Base-by-base conservation (phyloP, 2,113 vertebrate species). In the Trematomus loennbergii region DNA sequence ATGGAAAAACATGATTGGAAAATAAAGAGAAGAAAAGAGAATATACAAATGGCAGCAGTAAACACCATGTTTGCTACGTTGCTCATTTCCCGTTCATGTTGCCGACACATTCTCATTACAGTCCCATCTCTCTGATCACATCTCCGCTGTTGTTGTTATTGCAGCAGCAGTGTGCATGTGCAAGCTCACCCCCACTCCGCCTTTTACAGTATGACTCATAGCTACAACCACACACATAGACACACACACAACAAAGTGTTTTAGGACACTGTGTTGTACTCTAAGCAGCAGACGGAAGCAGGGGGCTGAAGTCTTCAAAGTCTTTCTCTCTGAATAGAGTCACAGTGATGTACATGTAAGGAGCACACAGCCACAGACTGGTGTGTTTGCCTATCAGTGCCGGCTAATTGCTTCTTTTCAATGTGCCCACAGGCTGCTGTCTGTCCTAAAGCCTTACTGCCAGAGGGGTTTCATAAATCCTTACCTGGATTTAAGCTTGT, bases 141-240 rank as follows among this genome's bases (percentile, higher is more conserved):
- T 7, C 36, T 40, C 36, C 8, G 7, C 49, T 18, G 57, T 57
- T 72, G 29, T 75, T 81, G 20, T 67, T n/a, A 54, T 64, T 63
- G 58, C 76, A 76, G 18, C 76, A 76, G 18, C 66, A 62, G 2
- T 65, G 17, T 70, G 71, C 72, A 18, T 36, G 15, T 68, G 62
- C 46, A 2, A 65, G 77, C 67, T 45, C 61, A 50, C 78, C 72
- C 64, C 62, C 67, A 81, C 79, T 43, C 45, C 9, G 45, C 46
- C 58, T 54, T n/a, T 63, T 63, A 33, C 36, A 20, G 78, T 8
- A 70, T 91, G 86, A 88, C 77, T 91, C 90, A 91, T 74, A 81
- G 63, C 64, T 15, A 57, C 36, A 55, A 20, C 49, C 17, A 58
- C 33, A 45, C 67, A 57, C 29, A 67, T 25, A 12, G 11, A 46